Conservation (phyloP, 2,888 invertebrate genomes). For the Cenopis cana region DNA sequence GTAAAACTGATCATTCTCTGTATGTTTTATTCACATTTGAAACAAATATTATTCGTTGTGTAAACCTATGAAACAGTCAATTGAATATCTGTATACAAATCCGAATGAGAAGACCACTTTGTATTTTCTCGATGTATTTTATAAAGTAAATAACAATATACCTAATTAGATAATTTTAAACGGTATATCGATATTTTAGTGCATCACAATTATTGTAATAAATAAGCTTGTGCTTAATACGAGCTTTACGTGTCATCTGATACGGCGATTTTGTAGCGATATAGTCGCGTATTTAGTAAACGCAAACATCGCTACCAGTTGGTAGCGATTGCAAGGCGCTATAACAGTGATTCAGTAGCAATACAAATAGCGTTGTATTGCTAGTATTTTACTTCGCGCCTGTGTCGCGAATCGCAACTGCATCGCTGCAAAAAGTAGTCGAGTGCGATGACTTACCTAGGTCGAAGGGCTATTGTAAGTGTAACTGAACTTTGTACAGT, state of each 20-base stretch:
- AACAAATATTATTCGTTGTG: not conserved
- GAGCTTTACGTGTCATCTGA: not conserved
- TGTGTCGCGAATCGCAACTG: not conserved
- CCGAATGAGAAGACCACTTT: slow-evolving; percentile 17
- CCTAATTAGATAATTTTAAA: slow-evolving; percentile 13
- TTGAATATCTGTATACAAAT: slow-evolving; percentile 25
- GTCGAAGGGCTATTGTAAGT: slow-evolving; percentile 1
- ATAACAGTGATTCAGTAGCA: not conserved
- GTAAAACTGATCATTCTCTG: not conserved
- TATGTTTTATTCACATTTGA: not conserved
- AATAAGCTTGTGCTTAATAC: slow-evolving; percentile 29
- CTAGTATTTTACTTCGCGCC: not conserved
- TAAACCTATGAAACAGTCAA: slow-evolving; percentile 36
- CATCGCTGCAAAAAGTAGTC: not conserved
- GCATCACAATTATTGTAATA: slow-evolving; percentile 37
- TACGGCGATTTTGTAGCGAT: not conserved
- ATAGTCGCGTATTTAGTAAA: not conserved
- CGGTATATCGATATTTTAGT: slow-evolving; percentile 27
- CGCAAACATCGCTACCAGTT: not conserved
- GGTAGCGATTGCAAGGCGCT: not conserved
- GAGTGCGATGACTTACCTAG: not conserved
- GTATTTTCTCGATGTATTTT: slow-evolving; percentile 36
- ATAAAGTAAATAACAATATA: slow-evolving; percentile 34
- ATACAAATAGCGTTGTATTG: not conserved
- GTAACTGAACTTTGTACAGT: slow-evolving; percentile 26